Evolutionary conservation across 2,888 invertebrate genomes (phyloP).

Genomic region (Argynnis bischoffii): DNA sequence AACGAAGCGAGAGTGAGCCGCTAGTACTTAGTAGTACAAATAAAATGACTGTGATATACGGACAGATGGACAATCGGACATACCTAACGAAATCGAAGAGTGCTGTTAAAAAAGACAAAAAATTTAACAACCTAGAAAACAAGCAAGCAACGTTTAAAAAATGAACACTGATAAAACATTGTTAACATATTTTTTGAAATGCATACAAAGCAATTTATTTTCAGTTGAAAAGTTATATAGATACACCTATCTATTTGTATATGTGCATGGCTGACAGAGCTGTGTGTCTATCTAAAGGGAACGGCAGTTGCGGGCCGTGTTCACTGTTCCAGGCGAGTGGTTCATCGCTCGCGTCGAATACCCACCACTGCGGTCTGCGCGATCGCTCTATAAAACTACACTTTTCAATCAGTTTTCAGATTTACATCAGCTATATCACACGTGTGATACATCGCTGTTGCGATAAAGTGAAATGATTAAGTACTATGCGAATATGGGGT

Average conservation of each 20-base stretch:
- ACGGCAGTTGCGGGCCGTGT: conserved; percentile 60
- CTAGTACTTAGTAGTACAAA: too few relatives aligned
- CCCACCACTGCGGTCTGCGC: conserved; percentile 43
- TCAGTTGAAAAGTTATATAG: neutral
- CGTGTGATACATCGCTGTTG: conserved; percentile 5
- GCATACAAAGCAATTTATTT: too few relatives aligned
- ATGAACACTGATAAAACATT: too few relatives aligned
- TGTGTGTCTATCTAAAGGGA: conserved; percentile 44
- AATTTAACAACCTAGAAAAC: too few relatives aligned
- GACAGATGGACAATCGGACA: too few relatives aligned
- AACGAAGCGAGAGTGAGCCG: too few relatives aligned
- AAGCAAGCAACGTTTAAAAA: too few relatives aligned
- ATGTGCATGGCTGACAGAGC: conserved; percentile 29
- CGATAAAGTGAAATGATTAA: neutral
- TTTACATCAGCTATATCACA: conserved; percentile 17
- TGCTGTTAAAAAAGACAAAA: too few relatives aligned
- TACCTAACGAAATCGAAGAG: too few relatives aligned
- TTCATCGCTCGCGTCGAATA: conserved; percentile 62
- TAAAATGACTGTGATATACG: too few relatives aligned
- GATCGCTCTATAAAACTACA: conserved; percentile 44
- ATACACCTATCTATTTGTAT: conserved; percentile 11
- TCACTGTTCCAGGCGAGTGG: conserved; percentile 77
- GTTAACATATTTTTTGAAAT: too few relatives aligned
- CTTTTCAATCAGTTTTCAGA: conserved; percentile 33
- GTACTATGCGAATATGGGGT: neutral